These are phyloP conservation scores for Drosophila macrospina DNA, from an alignment of 2,888 invertebrate species.

Conservation along the genomic window DNA sequence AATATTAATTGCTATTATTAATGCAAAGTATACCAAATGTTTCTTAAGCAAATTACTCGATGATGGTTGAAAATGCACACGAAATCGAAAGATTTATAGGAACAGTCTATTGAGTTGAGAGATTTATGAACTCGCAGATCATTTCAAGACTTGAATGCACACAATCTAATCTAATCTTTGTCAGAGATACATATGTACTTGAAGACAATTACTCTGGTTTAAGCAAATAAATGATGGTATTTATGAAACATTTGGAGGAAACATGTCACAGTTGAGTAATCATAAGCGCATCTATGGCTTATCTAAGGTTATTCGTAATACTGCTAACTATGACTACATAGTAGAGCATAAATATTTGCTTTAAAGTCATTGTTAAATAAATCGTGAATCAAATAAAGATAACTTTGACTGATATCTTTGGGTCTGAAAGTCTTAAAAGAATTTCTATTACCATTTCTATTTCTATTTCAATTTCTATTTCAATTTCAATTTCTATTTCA, in stretches of 20 bases:
- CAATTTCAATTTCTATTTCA: no score
- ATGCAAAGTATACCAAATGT: no score
- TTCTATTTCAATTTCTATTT: no score
- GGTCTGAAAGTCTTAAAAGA: background rate
- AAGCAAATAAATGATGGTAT: background rate
- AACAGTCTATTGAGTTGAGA: background rate
- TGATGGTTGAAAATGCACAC: no score
- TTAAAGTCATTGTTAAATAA: constrained; percentile 28
- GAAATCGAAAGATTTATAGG: background rate
- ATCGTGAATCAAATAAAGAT: constrained; percentile 24
- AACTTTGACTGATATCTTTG: constrained; percentile 13
- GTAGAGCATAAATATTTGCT: constrained; percentile 30
- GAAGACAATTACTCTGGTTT: background rate
- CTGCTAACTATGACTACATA: background rate
- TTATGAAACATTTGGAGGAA: background rate
- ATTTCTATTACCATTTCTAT: background rate
- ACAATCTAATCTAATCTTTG: constrained; percentile 5
- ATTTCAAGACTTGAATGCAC: background rate
- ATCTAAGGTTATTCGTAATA: constrained; percentile 4
- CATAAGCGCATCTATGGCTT: background rate
- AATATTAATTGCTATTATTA: no score
- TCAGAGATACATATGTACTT: constrained; percentile 4
- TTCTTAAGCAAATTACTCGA: no score
- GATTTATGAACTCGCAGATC: constrained; percentile 5
- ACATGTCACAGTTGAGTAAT: background rate